Conservation (phyloP, 1,140 invertebrate genomes). For the Cephus cinctus region DNA sequence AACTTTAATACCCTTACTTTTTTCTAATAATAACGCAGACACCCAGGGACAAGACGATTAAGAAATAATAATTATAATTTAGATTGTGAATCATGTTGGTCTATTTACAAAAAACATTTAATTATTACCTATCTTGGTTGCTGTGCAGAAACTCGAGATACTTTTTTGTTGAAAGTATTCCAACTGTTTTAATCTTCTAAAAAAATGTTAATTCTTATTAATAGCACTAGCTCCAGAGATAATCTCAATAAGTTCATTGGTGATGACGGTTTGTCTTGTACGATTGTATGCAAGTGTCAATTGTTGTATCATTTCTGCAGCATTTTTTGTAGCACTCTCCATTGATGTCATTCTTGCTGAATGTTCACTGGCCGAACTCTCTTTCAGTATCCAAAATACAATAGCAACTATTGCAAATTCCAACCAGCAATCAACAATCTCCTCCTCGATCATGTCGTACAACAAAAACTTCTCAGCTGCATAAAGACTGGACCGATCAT, state of each 20-base stretch:
- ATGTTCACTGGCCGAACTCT: constrained; percentile 90
- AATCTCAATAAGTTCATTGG: constrained; percentile 96
- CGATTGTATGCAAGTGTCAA: constrained; percentile 93
- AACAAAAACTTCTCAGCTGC: constrained; percentile 71
- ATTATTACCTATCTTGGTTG: too few relatives aligned
- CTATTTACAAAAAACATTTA: too few relatives aligned
- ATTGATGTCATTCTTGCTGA: constrained; percentile 96
- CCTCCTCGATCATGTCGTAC: constrained; percentile 84
- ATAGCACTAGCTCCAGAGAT: constrained; percentile 96
- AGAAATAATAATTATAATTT: too few relatives aligned
- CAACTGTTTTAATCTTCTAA: too few relatives aligned
- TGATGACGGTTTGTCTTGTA: constrained; percentile 96
- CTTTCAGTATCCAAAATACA: constrained; percentile 90
- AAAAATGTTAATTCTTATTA: constrained; percentile 47
- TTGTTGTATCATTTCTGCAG: constrained; percentile 96
- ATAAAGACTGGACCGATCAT: constrained; percentile 65
- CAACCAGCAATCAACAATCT: constrained; percentile 84
- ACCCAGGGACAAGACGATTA: too few relatives aligned
- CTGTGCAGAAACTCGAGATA: too few relatives aligned
- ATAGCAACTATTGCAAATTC: constrained; percentile 89
- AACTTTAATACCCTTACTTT: too few relatives aligned
- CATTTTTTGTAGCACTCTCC: constrained; percentile 97
- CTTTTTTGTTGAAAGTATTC: too few relatives aligned
- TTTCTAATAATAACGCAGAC: too few relatives aligned
- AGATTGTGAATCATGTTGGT: too few relatives aligned